Conservation (phyloP, 2,113 vertebrate genomes). For the Podarcis cretensis region DNA sequence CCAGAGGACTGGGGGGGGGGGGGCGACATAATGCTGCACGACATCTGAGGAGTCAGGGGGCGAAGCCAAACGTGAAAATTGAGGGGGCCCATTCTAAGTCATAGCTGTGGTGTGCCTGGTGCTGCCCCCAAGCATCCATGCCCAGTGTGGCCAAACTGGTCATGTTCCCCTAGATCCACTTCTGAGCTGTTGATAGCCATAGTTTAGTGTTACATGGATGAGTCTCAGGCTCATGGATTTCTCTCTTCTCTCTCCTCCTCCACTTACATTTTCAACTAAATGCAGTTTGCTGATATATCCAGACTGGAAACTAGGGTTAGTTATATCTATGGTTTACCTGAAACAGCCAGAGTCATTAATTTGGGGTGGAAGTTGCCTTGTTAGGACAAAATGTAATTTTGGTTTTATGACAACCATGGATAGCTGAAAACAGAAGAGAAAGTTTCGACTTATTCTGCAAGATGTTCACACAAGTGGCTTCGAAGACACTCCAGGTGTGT, state of each 20-base stretch:
- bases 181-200: not conserved
- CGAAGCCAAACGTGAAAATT: no score
- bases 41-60: no score
- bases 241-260: not conserved
- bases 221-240: not conserved
- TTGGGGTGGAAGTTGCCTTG: no score
- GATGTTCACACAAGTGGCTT: no score
- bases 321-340: not conserved
- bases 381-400: not conserved
- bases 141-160: no score
- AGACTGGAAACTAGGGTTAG: not conserved
- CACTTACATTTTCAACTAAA: no score
- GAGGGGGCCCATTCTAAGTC: no score
- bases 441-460: not conserved
- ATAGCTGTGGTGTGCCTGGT: no score
- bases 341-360: not conserved
- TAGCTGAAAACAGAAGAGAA: not conserved
- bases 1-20: no score
- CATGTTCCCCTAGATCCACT: no score
- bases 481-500: not conserved
- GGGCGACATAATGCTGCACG: no score
- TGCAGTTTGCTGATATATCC: not conserved
- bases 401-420: not conserved
- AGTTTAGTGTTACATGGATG: not conserved
- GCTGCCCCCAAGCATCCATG: no score